Base-by-base conservation (phyloP, 1,140 invertebrate genomes). In the Antheraea mylitta region DNA sequence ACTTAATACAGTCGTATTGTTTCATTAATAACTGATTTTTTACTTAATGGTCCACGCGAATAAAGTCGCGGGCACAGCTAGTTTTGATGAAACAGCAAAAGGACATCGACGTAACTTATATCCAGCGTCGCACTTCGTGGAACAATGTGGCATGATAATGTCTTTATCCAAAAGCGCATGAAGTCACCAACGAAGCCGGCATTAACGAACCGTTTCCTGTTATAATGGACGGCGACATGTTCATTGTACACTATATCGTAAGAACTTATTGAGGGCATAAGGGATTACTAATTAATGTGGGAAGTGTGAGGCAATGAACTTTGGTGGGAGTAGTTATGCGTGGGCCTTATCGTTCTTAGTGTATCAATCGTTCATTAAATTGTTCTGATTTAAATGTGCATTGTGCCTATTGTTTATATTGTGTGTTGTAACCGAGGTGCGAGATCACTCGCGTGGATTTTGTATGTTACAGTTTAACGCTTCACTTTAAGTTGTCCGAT, bases 241-340 rank as follows among this genome's bases (percentile, higher is more conserved):
- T 22, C 30, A 63, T 63, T 63, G 61, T 63, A 63, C 13, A 30
- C n/a, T 5, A 53, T 53, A 53, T 53, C 45, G 45, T 53, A 53
- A 9, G 45, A 53, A 36, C 61, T 22, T 63, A 63, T 63, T 63
- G 61, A 63, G 61, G 59, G 22, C 61, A 63, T n/a, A 63, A 53
- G 45, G 61, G 59, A 61, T 61, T 61, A 61, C 18, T 63, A 63
- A 63, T 63, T 63, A 63, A 37, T 63, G 61, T 63, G 61, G 37
- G 61, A 63, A 63, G 61, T 63, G 61, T n/a, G 13, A n/a, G 19
- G 61, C 61, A 37, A 30, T 63, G 61, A 63, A 63, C 61, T 63
- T 63, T 30, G 5, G 61, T 30, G 19, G 22, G 59, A 22, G 18
- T 63, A n/a, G 30, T 53, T 16, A 13, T 13, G 45, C 45, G 45